A percentile compares a stretch with the other conserved stretches of the same genome.
Conservation (phyloP, 2,797 vertebrate genomes). For the Mastacembelus armatus region DNA sequence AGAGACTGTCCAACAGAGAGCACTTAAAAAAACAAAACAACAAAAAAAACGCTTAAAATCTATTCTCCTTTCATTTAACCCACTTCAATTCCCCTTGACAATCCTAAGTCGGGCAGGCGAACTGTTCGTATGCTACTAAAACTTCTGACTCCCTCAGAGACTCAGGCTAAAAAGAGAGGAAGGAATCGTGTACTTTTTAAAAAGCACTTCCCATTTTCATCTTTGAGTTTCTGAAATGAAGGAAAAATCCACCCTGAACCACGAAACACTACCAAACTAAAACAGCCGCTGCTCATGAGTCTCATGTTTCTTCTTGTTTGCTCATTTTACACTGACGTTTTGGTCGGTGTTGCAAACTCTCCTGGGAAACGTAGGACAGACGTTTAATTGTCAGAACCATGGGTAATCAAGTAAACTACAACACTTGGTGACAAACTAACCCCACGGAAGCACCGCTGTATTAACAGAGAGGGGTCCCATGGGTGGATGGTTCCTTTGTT, state of each 20-base stretch:
- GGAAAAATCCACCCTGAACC: constrained; percentile 59
- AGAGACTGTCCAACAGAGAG: constrained; percentile 82
- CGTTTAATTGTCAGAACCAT: constrained; percentile 3
- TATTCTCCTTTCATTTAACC: constrained; percentile 65
- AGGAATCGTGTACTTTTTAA: constrained; percentile 51
- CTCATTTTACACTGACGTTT: constrained; percentile 24
- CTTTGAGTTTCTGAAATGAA: constrained; percentile 46
- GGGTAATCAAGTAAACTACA: constrained; percentile 1
- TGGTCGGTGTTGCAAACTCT: constrained; percentile 7
- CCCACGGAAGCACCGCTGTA: constrained; percentile 18
- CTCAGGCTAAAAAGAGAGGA: constrained; percentile 75
- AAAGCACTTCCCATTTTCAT: constrained; percentile 60
- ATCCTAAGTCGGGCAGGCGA: constrained; percentile 87
- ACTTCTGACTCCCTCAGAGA: constrained; percentile 65
- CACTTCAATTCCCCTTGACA: constrained; percentile 86
- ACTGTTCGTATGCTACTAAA: constrained; percentile 46
- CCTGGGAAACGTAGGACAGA: constrained; percentile 19
- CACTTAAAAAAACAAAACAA: constrained; percentile 81
- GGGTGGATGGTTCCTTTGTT: constrained; percentile 53
- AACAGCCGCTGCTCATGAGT: constrained; percentile 33
- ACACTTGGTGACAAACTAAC: constrained; percentile 19
- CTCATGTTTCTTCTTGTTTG: background rate
- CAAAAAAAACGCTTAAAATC: constrained; percentile 59
- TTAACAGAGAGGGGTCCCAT: too few relatives aligned
- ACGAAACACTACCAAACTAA: constrained; percentile 40